phyloP scores from a whole-genome alignment of 2,797 vertebrate species.

The Tauraco hartlaubi region DNA sequence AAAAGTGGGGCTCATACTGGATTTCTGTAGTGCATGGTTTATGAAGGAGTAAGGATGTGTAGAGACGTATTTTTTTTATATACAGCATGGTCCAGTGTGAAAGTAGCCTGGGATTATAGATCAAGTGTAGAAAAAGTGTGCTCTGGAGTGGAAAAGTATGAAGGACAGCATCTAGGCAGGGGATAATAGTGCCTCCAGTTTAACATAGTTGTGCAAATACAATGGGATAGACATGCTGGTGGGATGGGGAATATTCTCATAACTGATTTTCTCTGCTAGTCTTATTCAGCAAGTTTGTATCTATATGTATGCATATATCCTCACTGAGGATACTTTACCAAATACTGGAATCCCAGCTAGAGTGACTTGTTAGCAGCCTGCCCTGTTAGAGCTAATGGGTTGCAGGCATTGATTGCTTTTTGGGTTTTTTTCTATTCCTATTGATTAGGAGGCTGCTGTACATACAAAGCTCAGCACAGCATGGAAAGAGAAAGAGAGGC shows the following conservation, averaged over 20 bases:
- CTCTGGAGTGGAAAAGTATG: background rate
- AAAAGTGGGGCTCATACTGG: background rate
- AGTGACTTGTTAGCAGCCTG: slow-evolving; percentile 58
- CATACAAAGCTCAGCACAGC: slow-evolving; percentile 53
- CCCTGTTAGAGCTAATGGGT: slow-evolving; percentile 72
- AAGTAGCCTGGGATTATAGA: background rate
- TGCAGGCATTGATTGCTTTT: slow-evolving; percentile 65
- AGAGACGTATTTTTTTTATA: background rate
- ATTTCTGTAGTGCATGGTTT: background rate
- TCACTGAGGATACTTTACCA: slow-evolving; percentile 7
- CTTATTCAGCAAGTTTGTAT: background rate
- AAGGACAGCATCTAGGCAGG: background rate
- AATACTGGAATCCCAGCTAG: slow-evolving; percentile 26
- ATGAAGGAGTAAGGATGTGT: background rate
- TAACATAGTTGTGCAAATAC: background rate
- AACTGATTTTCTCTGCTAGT: background rate
- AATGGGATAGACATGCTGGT: background rate
- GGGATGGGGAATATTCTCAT: background rate
- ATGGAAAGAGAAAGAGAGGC: slow-evolving; percentile 46
- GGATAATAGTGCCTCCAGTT: background rate
- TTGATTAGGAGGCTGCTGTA: slow-evolving; percentile 70
- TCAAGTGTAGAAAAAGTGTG: background rate
- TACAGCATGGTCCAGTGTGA: background rate
- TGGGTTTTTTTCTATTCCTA: slow-evolving; percentile 44
- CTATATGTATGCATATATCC: background rate